Evolutionary conservation across 2,113 vertebrate species (phyloP).

Genomic region (Eudyptes chrysolophus): DNA sequence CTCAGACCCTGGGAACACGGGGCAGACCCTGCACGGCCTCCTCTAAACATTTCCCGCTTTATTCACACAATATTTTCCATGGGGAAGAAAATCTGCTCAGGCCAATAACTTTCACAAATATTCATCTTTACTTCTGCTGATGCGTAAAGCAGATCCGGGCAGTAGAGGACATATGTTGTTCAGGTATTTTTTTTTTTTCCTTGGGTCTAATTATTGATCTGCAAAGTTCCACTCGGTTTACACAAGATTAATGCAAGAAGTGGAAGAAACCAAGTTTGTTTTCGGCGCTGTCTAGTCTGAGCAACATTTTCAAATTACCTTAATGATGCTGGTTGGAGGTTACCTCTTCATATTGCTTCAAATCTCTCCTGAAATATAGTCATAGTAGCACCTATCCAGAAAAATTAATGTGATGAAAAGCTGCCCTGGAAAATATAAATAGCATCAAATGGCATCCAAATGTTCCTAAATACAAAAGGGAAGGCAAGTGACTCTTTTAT

Average conservation of each 20-base stretch:
- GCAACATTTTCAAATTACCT: background rate
- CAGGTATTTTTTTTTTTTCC: background rate
- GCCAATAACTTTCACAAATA: constrained; percentile 55
- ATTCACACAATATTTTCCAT: background rate
- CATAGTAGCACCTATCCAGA: background rate
- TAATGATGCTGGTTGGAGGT: background rate
- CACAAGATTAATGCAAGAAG: constrained; percentile 9
- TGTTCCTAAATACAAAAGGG: background rate
- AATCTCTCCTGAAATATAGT: background rate
- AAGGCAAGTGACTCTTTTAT: background rate
- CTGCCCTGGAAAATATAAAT: background rate
- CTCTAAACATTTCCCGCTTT: background rate
- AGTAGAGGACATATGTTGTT: constrained; percentile 6
- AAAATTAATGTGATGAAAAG: background rate
- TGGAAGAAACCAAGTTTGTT: background rate
- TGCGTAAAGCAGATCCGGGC: constrained; percentile 43
- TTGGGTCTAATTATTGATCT: constrained; percentile 40
- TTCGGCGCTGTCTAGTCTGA: background rate
- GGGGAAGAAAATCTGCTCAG: constrained; percentile 33
- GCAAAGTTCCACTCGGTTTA: constrained; percentile 28
- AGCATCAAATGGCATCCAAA: background rate
- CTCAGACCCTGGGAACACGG: background rate
- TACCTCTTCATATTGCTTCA: background rate
- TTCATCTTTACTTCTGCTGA: constrained; percentile 42
- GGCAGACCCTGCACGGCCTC: background rate